Base-by-base conservation (phyloP, 2,888 invertebrate species). In the Caenorhabditis panamensis region DNA sequence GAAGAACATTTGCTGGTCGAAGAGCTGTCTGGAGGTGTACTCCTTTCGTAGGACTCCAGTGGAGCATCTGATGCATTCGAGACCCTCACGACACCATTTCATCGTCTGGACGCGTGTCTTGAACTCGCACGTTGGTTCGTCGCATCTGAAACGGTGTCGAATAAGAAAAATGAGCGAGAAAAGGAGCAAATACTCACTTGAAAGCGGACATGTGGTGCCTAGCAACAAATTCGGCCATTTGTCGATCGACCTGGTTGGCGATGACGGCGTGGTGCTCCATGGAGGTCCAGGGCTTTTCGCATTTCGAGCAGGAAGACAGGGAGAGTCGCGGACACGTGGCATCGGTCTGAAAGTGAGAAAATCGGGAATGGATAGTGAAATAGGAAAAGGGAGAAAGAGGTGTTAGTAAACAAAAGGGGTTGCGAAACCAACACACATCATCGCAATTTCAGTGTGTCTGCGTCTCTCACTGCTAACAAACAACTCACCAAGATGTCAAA, bases 1-100 rank as follows among this genome's bases (percentile, higher is more conserved):
- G 75, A 84, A 88, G 76, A 88, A 89, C 62, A 79, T 83, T 71
- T 89, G 89, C 78, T 89, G 89, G 37, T 88, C 86, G 81, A 83
- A 89, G 16, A 89, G 84, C 18, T 84, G 67, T 58, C 84, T 86
- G 0, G 82, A 36, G 6, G 88, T 79, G 78, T 87, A 89, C 82
- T 84, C 83, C 28, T 82, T 87, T 16, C 84, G 79, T 49, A 88
- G 80, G 18, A 88, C 73, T 56, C 88, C 87, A 20, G 71, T 76
- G 9, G 82, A 64, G 64, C 89, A 89, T 63, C 84, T 81, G 9
- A 83, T 77, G 62, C 89, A 89, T 37, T 86, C 84, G 24, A 82
- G 59, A 13, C 88, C 88, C 51, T 87, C 84, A 11, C 79, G 72
- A 64, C 67, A 79, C 79, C 81, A 84, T 49, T 80, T 76, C 67